Percentiles rank a stretch among this genome's conserved stretches.
phyloP scores from a whole-genome alignment of 2,113 vertebrate genomes.

The Paramormyrops kingsleyae region DNA sequence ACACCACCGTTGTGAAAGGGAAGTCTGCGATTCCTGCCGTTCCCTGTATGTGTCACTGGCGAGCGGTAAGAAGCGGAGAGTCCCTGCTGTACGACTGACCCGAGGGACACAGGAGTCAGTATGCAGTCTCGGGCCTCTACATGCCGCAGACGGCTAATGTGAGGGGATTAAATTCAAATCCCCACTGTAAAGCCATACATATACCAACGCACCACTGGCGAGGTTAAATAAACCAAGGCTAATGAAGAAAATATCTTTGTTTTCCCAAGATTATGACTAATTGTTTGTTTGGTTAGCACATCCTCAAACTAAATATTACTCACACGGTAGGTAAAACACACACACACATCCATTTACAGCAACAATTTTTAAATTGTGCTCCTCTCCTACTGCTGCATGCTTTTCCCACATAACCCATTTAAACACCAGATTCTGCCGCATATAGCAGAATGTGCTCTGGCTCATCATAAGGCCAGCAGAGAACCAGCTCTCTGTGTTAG shows the following conservation, averaged over 20 bases:
- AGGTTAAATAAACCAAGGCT: background rate
- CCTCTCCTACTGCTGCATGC: background rate
- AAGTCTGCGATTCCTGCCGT: background rate
- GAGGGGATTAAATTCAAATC: background rate
- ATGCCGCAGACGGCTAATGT: background rate
- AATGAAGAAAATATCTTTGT: background rate
- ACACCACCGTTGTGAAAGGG: background rate
- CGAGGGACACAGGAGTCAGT: background rate
- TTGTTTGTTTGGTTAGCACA: background rate
- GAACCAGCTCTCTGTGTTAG: background rate
- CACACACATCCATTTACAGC: background rate
- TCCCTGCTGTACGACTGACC: background rate
- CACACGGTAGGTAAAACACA: background rate
- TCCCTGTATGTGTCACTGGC: background rate
- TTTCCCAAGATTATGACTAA: background rate
- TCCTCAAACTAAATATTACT: background rate
- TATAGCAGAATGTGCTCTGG: background rate
- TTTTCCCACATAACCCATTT: background rate
- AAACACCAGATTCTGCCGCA: background rate
- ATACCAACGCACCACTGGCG: background rate
- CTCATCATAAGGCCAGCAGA: background rate
- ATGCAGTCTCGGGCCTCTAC: background rate
- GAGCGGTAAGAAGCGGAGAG: background rate
- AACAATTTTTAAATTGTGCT: background rate
- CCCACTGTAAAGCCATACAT: background rate